Base-by-base conservation (phyloP, 64 coral and sea anemone genomes). In the Stichodactyla helianthus region DNA sequence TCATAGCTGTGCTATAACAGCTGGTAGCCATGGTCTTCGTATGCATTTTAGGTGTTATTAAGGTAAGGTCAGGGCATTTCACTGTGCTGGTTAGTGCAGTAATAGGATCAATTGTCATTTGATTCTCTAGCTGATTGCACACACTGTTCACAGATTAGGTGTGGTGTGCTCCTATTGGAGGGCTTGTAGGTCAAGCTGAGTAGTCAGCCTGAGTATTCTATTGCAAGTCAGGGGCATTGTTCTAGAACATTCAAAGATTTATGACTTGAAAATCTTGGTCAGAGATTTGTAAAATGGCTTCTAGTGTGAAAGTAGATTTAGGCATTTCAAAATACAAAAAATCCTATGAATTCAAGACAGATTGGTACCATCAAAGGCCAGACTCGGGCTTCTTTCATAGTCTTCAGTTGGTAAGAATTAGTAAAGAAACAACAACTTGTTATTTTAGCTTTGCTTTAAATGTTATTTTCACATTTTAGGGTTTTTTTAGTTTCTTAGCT, bases 311-410 rank as follows among this genome's bases (percentile, higher is more conserved):
- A 1, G 83, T 84, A 54, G 83, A 84, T 59, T 63, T 84, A 55
- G 83, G 83, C 28, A 84, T 84, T 60, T 84, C 83, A 57, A 57
- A 84, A 57, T 84, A 84, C 18, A 58, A 60, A 50, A 84, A 84
- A 50, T 61, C 55, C 11, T 84, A 84, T 84, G 83, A 84, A 63
- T 84, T 84, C 35, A 84, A 84, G 83, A 84, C 83, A 3, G 83
- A 84, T 59, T 84, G 83, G 83, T 59, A 58, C 50, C 83, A 84
- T 20, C 83, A 84, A 59, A 84, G 83, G 50, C 83, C 83, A 7
- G 27, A 63, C 23, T 84, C 83, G 26, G 83, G 83, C 27, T 84
- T 60, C 55, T 84, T 84, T 63, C 78, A 17, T 54, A 81, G 78
- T 16, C 78, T 81, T 81, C 50, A 81, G 50, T 20, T 81, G 78